Base-by-base conservation (phyloP, 2,797 vertebrate genomes). In the Neoniphon sammara region DNA sequence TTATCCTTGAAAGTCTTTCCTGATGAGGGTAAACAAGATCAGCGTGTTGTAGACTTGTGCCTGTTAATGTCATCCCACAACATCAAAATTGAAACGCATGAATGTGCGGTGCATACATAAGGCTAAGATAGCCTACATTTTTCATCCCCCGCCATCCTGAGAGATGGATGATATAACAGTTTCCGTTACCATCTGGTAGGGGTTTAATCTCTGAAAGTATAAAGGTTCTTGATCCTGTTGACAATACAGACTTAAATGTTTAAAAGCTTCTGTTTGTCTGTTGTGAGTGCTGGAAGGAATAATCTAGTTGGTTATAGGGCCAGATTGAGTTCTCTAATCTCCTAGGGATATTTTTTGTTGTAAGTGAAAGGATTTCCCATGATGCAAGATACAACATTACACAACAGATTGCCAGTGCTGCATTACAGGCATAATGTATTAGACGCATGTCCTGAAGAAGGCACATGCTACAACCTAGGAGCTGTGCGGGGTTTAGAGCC, bases 321-420 rank as follows among this genome's bases (percentile, higher is more conserved):
- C 84, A 84, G 87, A 92, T 86, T 92, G 83, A 75, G 72, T 90
- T 90, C 86, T 50, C 31, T 88, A 90, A 92, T 93, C 87, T 78
- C 72, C 54, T 4, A 46, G 80, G 81, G 86, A 82, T 87, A 68
- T 87, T 82, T 30, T 86, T 77, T 53, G 72, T 78, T 72, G 47
- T 78, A 83, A 89, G 71, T 87, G 70, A 87, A 88, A 83, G 84
- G 70, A 85, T 90, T 91, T 86, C 70, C 56, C 69, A 56, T 84
- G 81, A 85, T 68, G 74, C 64, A 78, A 88, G 82, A 82, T 86
- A 74, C 74, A 87, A 60, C 73, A 17, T 77, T 85, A 76, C 80
- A 80, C 69, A 80, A 79, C 76, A 83, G 76, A 85, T 83, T 89
- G 68, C 67, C 34, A 56, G 59, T 57, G 23, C 70, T 69, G 80